These are phyloP conservation scores for Telenomus remus DNA, from an alignment of 1,140 invertebrate genomes.

Conservation along the genomic window DNA sequence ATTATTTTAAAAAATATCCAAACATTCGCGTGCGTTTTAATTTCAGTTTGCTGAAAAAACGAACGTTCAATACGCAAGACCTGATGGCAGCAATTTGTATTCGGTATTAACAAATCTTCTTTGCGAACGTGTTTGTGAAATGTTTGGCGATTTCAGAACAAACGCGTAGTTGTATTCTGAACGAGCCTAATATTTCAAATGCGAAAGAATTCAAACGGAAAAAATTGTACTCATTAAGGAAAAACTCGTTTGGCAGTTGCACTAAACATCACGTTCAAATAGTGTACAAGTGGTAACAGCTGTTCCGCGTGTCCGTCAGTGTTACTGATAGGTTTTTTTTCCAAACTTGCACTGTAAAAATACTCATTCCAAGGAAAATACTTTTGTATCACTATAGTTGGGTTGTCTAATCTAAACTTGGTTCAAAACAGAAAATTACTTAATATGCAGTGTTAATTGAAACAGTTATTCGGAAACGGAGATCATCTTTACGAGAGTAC, in stretches of 20 bases:
- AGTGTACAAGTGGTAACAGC: conserved; percentile 44
- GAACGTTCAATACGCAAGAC: no score
- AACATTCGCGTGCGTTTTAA: no score
- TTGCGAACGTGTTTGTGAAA: no score
- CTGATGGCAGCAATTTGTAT: no score
- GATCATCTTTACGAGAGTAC: conserved; percentile 1
- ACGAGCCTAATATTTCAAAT: conserved; percentile 6
- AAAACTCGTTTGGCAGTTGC: conserved; percentile 34
- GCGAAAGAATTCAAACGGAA: conserved; percentile 23
- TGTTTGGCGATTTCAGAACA: conserved; percentile 25
- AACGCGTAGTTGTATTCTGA: conserved; percentile 23
- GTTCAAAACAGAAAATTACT: conserved; percentile 15
- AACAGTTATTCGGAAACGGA: conserved; percentile 45
- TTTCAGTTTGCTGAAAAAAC: no score
- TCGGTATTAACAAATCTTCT: no score
- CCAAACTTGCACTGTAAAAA: no score
- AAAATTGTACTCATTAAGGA: conserved; percentile 41
- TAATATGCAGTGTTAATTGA: conserved; percentile 53
- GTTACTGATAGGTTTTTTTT: conserved; percentile 19
- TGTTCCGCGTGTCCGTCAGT: conserved; percentile 23
- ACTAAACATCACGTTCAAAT: conserved; percentile 20
- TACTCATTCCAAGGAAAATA: no score
- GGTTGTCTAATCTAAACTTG: no score
- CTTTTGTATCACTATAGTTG: no score
- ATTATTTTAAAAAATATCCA: no score